phyloP scores from a whole-genome alignment of 53 echinoderm and acorn worm species.

The Luidia sarsii region DNA sequence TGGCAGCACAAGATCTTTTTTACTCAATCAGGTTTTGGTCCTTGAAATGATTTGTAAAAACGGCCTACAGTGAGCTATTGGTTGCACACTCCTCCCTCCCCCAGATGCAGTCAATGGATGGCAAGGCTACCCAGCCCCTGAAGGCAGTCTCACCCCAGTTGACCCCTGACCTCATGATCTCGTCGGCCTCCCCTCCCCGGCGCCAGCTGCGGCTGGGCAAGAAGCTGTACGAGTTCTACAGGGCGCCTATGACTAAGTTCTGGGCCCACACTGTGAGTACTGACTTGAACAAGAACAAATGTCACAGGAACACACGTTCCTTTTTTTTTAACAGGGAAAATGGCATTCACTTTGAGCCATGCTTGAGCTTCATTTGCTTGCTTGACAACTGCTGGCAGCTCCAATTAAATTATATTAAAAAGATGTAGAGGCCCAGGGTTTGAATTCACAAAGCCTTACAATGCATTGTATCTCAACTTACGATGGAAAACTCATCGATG shows the following conservation, averaged over 20 bases:
- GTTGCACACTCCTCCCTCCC: background rate
- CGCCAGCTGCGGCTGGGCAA: constrained; percentile 85
- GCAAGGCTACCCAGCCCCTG: constrained; percentile 18
- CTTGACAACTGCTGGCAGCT: too few relatives aligned
- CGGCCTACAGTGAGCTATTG: background rate
- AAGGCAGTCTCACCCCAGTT: background rate
- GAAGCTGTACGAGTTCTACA: constrained; percentile 99
- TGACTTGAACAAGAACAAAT: too few relatives aligned
- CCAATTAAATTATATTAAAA: background rate
- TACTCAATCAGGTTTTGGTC: too few relatives aligned
- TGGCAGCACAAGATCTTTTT: too few relatives aligned
- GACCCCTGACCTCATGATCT: constrained; percentile 23
- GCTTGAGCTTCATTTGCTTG: too few relatives aligned
- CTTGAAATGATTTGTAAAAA: background rate
- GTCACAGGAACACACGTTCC: too few relatives aligned
- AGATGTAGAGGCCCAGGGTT: background rate
- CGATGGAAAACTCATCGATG: too few relatives aligned
- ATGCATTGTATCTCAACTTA: too few relatives aligned
- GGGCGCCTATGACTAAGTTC: constrained; percentile 94
- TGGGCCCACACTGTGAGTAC: constrained; percentile 95
- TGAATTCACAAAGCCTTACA: too few relatives aligned
- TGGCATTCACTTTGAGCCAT: too few relatives aligned
- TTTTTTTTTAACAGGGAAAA: too few relatives aligned
- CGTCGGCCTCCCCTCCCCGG: background rate
- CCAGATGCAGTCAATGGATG: constrained; percentile 42